Evolutionary conservation across 2,888 invertebrate species (phyloP), one percentile per base, ranked within the genome.

Genomic region (Nephrocerus scutellatus): DNA sequence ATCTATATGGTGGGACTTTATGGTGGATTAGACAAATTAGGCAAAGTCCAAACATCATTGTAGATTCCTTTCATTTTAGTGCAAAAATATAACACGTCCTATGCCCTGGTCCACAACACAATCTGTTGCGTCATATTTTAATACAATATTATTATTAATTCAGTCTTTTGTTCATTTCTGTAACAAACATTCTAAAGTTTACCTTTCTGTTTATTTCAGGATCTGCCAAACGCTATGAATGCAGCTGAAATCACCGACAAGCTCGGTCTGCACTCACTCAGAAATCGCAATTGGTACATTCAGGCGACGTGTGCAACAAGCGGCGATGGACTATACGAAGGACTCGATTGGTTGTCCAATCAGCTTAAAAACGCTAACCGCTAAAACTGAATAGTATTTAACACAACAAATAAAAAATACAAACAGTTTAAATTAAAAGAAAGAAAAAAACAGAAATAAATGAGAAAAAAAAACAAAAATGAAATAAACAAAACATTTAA

Each of bases 201-300:
- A 35, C 42, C 14, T 30, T 34, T 40, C 20, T n/a, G n/a, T 48
- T 41, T 35, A 54, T 69, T 71, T 25, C 66, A 93, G 90, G 98
- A 98, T 80, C 80, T 98, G 77, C 97, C 97, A 63, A 98, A 98
- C 73, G 97, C 97, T 59, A 98, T 98, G 97, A 97, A 95, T 72
- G 96, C 97, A 52, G 96, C 97, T 49, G 98, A 98, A 77, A 95
- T 98, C 59, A 98, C 97, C 60, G 97, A 98, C 75, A 98, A 97
- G 79, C 78, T 98, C 70, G 95, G 95, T 51, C 80, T 98, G 70
- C 97, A 97, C 73, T 91, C 92, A 66, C 77, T 97, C 72, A 84
- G 96, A 72, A 95, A 96, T 76, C 88, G 96, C 71, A 90, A 92
- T 74, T 92, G 92, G 92, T 92, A 91, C 75, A 92, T 92, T 68